Percentiles rank a stretch among this genome's conserved stretches.
Conservation (phyloP, 2,113 vertebrate species). For the Tringa solitaria region DNA sequence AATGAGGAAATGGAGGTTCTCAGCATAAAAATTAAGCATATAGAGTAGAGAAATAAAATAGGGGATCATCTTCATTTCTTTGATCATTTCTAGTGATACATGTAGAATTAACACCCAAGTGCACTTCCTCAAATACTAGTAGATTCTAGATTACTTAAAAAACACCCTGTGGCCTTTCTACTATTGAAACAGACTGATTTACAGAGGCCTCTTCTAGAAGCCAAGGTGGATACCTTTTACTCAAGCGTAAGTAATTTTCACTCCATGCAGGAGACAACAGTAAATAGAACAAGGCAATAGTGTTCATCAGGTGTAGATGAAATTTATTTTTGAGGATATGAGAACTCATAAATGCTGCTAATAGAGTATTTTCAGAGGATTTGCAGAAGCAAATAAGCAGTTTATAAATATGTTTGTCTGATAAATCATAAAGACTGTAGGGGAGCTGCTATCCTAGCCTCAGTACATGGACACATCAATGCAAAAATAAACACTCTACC, state of each 20-base stretch:
- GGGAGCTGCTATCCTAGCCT: background rate
- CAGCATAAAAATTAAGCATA: background rate
- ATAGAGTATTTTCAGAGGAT: background rate
- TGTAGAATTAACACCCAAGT: no score
- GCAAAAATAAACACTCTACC: background rate
- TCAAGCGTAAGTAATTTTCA: background rate
- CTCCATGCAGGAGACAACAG: fast-evolving
- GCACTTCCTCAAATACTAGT: background rate
- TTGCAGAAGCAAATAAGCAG: background rate
- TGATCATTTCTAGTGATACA: background rate
- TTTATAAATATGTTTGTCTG: background rate
- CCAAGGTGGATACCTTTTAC: no score
- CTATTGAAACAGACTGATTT: background rate
- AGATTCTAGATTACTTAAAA: background rate
- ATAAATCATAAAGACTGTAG: background rate
- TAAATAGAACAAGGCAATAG: fast-evolving
- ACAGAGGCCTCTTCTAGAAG: background rate
- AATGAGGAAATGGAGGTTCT: background rate
- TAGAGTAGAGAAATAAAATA: background rate
- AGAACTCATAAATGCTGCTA: background rate
- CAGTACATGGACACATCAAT: fast-evolving
- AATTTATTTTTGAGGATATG: background rate
- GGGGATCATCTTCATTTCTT: background rate
- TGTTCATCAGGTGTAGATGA: background rate
- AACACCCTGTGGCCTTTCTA: background rate